Percentiles rank a stretch among this genome's conserved stretches.
Conservation (phyloP, 2,797 vertebrate genomes). For the Sorex maritimensis region DNA sequence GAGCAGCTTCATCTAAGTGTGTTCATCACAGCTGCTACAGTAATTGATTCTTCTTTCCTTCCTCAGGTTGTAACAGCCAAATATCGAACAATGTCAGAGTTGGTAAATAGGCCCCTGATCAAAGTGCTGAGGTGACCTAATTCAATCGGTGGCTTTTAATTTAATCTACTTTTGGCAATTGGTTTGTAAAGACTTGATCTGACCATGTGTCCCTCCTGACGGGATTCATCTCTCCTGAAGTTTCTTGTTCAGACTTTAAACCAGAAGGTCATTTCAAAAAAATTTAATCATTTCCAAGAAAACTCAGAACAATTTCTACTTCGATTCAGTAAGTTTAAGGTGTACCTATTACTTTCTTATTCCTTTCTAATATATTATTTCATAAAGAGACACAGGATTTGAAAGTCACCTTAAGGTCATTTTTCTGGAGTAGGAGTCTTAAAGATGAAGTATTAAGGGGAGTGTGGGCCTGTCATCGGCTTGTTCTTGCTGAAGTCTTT, state of each 20-base stretch:
- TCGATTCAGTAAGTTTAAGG: conserved; percentile 18
- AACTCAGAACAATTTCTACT: conserved; percentile 39
- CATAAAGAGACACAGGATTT: conserved; percentile 42
- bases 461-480: neutral
- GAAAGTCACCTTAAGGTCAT: conserved; percentile 18
- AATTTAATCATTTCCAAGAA: conserved; percentile 62
- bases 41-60: neutral
- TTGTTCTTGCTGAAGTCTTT: neutral
- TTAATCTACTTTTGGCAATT: conserved; percentile 18
- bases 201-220: neutral
- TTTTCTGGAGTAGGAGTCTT: neutral
- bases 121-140: conserved; percentile 39
- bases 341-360: conserved; percentile 25
- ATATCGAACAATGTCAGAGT: neutral
- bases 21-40: neutral
- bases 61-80: neutral
- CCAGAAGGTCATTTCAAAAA: conserved; percentile 62
- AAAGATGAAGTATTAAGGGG: neutral
- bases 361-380: conserved; percentile 31
- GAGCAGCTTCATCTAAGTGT: fast-evolving
- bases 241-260: neutral
- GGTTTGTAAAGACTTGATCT: conserved; percentile 10
- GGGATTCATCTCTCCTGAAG: neutral
- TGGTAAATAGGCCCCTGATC: conserved; percentile 38
- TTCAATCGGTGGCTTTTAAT: conserved; percentile 27